Conservation (phyloP, 2,113 vertebrate genomes). For the Mustela lutreola region DNA sequence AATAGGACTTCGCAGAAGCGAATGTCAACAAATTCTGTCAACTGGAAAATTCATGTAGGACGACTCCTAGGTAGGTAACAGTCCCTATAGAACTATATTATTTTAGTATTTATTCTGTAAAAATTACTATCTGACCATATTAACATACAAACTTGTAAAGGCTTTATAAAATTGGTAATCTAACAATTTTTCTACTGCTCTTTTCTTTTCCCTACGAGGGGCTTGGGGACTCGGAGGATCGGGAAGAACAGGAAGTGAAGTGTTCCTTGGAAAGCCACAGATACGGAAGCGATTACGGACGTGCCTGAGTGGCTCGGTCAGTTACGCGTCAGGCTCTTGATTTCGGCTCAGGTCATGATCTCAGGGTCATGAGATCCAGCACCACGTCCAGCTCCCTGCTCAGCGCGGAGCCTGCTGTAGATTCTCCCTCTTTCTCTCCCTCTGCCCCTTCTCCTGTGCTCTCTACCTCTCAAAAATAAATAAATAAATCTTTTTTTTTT, state of each 20-base stretch:
- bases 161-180: not conserved
- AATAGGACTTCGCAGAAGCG: not conserved
- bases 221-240: not conserved
- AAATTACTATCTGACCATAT: not conserved
- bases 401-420: no score
- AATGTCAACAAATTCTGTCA: not conserved
- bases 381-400: no score
- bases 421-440: no score
- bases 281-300: not conserved
- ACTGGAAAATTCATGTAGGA: not conserved
- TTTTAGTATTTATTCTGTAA: not conserved
- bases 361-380: not conserved
- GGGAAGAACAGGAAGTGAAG: not conserved
- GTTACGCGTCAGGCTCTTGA: not conserved
- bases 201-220: not conserved
- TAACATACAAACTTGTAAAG: not conserved
- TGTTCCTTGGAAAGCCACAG: not conserved
- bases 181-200: not conserved
- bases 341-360: not conserved
- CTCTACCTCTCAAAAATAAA: no score
- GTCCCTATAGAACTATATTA: not conserved
- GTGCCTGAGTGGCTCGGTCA: not conserved
- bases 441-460: no score
- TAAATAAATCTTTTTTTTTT: no score
- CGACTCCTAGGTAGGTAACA: not conserved